Conservation (phyloP, 2,797 vertebrate species). For the Semotilus atromaculatus region DNA sequence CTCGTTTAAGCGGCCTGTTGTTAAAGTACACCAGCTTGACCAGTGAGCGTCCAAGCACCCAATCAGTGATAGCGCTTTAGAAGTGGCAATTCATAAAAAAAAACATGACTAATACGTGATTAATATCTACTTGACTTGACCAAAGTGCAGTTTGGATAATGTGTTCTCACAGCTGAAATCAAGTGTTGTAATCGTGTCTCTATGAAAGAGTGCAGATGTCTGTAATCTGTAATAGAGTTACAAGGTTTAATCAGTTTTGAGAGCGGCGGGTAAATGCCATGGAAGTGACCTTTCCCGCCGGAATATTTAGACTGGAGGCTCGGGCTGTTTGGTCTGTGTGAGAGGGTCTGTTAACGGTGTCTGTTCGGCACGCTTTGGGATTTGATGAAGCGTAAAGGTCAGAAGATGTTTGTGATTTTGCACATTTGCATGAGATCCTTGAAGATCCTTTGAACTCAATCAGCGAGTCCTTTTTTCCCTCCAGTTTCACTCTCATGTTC, state of each 20-base stretch:
- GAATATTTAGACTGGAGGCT: conserved; percentile 53
- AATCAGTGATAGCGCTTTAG: not conserved
- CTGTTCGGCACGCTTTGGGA: conserved; percentile 34
- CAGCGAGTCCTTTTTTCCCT: not conserved
- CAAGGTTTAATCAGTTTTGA: conserved; percentile 60
- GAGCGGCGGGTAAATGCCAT: conserved; percentile 47
- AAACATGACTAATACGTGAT: not conserved
- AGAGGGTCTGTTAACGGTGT: conserved; percentile 39
- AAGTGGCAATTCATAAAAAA: conserved; percentile 19
- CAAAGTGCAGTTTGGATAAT: not conserved
- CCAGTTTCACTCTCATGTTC: not conserved
- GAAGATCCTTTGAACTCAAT: not conserved
- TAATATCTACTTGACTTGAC: not conserved
- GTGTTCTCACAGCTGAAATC: conserved; percentile 34
- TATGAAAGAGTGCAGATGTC: conserved; percentile 22
- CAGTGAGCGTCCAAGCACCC: conserved; percentile 7
- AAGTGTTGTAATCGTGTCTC: conserved; percentile 31
- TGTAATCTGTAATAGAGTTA: conserved; percentile 48
- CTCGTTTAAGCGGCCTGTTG: not conserved
- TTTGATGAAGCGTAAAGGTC: conserved; percentile 56
- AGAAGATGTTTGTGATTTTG: conserved; percentile 39
- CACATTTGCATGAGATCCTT: conserved; percentile 51
- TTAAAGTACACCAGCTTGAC: conserved; percentile 29
- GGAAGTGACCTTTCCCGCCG: conserved; percentile 58
- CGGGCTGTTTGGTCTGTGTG: conserved; percentile 10